Conservation (phyloP, 2,888 invertebrate species). For the Pristionchus entomophagus region DNA sequence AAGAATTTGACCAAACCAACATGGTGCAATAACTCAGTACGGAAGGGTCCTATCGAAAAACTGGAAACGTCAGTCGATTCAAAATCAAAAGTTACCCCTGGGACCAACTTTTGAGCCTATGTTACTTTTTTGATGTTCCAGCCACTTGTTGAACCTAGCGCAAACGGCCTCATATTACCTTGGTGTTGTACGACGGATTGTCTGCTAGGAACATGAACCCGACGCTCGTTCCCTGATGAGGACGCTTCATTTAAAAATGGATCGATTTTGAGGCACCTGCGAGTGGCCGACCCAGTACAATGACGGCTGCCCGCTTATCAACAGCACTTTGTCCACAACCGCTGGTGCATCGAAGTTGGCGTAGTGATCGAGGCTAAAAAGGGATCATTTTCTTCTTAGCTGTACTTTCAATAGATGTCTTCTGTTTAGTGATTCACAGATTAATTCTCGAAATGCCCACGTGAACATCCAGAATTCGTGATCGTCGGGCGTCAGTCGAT, state of each 20-base stretch:
- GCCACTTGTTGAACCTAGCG: too few species aligned
- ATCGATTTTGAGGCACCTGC: not conserved
- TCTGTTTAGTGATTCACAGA: too few species aligned
- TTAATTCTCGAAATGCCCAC: too few species aligned
- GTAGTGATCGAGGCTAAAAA: not conserved
- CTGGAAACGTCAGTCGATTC: not conserved
- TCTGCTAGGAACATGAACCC: not conserved
- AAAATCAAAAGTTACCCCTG: too few species aligned
- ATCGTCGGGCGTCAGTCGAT: not conserved
- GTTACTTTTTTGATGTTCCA: too few species aligned
- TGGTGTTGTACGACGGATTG: not conserved
- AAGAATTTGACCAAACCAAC: too few species aligned
- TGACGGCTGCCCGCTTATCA: not conserved
- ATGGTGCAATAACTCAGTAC: too few species aligned
- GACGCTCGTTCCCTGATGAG: not conserved
- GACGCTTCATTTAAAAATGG: too few species aligned
- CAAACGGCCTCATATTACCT: too few species aligned
- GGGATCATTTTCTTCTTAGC: not conserved
- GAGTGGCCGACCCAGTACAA: not conserved
- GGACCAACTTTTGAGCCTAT: too few species aligned
- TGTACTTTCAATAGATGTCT: too few species aligned
- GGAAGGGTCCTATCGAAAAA: too few species aligned
- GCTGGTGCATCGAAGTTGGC: not conserved
- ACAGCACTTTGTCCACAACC: not conserved
- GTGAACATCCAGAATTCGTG: not conserved